Evolutionary conservation across 92 coral and sea anemone genomes (phyloP).

Genomic region (Zoanthus sansibaricus): DNA sequence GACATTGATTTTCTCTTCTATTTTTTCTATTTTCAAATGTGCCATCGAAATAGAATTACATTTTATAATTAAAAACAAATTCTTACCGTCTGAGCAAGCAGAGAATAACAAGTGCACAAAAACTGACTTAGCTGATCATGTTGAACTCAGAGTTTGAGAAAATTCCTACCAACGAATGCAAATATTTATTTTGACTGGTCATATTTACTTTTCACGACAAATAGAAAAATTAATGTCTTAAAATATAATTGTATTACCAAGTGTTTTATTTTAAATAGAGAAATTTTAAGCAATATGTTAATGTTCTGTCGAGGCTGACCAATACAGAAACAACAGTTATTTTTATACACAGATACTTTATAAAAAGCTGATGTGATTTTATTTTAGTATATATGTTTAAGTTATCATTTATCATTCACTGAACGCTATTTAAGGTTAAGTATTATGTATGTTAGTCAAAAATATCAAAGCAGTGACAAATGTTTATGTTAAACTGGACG

Average conservation of each 20-base stretch:
- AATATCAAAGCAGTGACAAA: no score
- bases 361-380: neutral
- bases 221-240: constrained; percentile 12
- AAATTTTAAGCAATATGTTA: neutral
- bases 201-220: constrained; percentile 34
- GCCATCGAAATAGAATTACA: neutral
- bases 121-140: neutral
- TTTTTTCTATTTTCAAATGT: neutral
- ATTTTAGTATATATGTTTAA: neutral
- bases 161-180: neutral
- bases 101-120: neutral
- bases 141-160: neutral
- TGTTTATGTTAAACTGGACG: neutral
- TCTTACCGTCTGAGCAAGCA: neutral
- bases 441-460: neutral
- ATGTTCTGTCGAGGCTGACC: neutral
- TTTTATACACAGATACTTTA: neutral
- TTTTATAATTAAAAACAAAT: neutral
- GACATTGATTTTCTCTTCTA: neutral
- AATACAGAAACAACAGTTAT: neutral
- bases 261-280: neutral
- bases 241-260: neutral
- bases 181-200: constrained; percentile 19
- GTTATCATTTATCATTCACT: neutral
- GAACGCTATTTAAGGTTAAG: neutral